Evolutionary conservation across 2,888 invertebrate genomes (phyloP), one percentile per base, ranked within the genome.

Genomic region (Caenorhabditis zanzibari): DNA sequence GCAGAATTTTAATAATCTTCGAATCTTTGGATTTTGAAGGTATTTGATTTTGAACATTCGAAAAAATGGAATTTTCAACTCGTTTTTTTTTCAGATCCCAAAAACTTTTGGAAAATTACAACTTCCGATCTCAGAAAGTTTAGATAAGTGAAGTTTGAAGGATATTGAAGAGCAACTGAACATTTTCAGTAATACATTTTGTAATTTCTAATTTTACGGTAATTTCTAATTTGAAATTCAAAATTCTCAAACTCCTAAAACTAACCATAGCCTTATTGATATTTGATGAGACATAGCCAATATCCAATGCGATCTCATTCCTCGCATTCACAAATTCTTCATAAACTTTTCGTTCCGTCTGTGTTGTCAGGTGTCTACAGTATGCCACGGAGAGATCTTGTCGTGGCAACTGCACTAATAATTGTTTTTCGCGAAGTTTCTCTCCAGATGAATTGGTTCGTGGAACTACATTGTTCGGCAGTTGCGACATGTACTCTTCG

Each of bases 281-380:
- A 80, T 91, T 92, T 58, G 94, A 93, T 79, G 93, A 93, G 10
- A 94, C 94, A 86, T 93, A 93, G 92, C 96, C 98, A 92, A 98
- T 96, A 93, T 98, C 98, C 92, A 98, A 94, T 52, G 97, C 97
- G 90, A 97, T 96, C 94, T 97, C 97, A 93, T 98, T 98, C 71
- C 98, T 94, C 73, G 96, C 96, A 68, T 96, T 95, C 89, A 97
- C 95, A 93, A 98, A 98, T 93, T 97, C 97, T 93, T 97, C 96
- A 93, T 96, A 98, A 9, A 88, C 88, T 81, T 89, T 89, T 73
- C 88, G 69, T 71, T 90, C 92, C 32, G 89, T 87, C 10, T 87
- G 94, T 22, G 95, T 94, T 86, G 96, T 96, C 81, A 98, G 94
- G 93, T 96, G 96, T 92, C 95, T 95, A 93, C 97, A 97, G 93